Evolutionary conservation across 2,797 vertebrate species (phyloP), one percentile per base, ranked within the genome.

Genomic region (Geotrypetes seraphini): DNA sequence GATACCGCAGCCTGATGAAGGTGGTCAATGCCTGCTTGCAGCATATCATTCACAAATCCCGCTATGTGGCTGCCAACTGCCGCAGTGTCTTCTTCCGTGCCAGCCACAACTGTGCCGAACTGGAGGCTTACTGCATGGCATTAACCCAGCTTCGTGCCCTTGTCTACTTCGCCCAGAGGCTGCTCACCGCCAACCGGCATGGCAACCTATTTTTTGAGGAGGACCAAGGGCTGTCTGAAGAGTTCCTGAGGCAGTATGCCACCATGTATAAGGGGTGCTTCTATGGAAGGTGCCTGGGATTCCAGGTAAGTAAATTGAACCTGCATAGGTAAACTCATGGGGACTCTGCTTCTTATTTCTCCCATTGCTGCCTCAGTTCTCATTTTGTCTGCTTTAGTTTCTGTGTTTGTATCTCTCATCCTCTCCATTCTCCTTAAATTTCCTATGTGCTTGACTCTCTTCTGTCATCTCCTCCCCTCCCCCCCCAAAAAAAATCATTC

Each of bases 191-290:
- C 62, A 93, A 89, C 71, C 68, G 30, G 40, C 80, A 86, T 0
- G 90, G 90, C 7, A 69, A 78, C 53, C 86, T 96, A 39, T 96
- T 93, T 64, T 87, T 83, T 32, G 66, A 81, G 1, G 86, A 92
- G 25, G 90, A 89, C 12, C 70, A 81, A 6, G 64, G 84, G 25
- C 69, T 94, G 22, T 89, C 75, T 0, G 75, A 87, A 31, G 86
- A 77, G 53, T 89, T 96, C 36, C 57, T 96, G 21, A 67, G 52
- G 0, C 91, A 96, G 50, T 93, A 90, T 17, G 44, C 85, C 32
- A 88, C 88, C 1, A 87, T 96, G 82, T 88, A 91, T 66, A 92
- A 92, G 53, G 89, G 88, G 15, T 94, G 92, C 69, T 96, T 96
- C 72, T 96, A 93, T 2, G 92, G 91, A 4, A 87, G 92, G 19